Evolutionary conservation across 2,113 vertebrate genomes (phyloP).

Genomic region (Reinhardtius hippoglossoides): DNA sequence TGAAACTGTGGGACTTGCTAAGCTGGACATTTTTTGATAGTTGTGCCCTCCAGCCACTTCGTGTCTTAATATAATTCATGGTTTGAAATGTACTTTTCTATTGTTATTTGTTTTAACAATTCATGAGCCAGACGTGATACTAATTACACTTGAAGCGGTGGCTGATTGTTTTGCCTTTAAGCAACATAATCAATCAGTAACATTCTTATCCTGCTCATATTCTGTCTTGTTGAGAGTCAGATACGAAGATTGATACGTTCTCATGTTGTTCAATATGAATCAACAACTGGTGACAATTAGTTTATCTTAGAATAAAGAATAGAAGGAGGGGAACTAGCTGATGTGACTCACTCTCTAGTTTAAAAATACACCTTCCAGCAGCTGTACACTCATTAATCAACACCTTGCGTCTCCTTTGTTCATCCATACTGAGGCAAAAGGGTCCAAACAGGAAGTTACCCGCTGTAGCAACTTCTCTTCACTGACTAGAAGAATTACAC

Average conservation of each 20-base stretch:
- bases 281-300: background rate
- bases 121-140: no score
- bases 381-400: background rate
- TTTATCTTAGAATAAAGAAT: background rate
- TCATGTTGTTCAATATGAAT: background rate
- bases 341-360: background rate
- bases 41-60: background rate
- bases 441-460: background rate
- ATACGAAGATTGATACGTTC: background rate
- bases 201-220: background rate
- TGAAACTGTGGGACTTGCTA: background rate
- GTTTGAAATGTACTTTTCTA: background rate
- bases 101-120: constrained; percentile 7
- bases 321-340: background rate
- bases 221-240: background rate
- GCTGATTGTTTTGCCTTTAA: no score
- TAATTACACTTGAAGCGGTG: no score
- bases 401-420: background rate
- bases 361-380: background rate
- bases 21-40: constrained; percentile 19
- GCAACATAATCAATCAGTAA: no score
- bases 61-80: background rate
- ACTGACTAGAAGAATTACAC: no score
- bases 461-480: no score
- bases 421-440: background rate